Evolutionary conservation across 2,888 invertebrate genomes (phyloP).

Genomic region (Poecilus cupreus): DNA sequence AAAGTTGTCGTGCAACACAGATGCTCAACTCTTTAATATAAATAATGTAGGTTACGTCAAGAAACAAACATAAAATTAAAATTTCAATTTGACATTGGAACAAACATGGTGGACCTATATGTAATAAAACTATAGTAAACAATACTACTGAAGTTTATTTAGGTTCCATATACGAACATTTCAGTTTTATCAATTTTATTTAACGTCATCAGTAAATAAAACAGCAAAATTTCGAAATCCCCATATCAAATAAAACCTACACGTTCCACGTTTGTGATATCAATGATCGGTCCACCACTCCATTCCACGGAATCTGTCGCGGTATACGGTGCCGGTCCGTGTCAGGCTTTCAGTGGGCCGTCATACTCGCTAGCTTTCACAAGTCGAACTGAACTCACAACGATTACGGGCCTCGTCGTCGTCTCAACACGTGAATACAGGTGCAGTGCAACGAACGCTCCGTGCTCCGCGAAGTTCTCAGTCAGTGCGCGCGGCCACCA

Average conservation of each 20-base stretch:
- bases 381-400: background rate
- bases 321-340: slow-evolving; percentile 37
- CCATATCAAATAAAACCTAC: background rate
- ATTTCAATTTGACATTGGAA: too few relatives aligned
- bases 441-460: slow-evolving; percentile 13
- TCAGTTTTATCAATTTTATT: too few relatives aligned
- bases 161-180: too few relatives aligned
- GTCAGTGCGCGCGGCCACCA: background rate
- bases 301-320: slow-evolving; percentile 40
- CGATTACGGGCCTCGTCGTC: background rate
- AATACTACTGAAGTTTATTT: too few relatives aligned
- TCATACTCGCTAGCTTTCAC: slow-evolving; percentile 14
- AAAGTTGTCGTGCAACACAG: too few relatives aligned
- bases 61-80: too few relatives aligned
- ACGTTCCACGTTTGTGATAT: background rate
- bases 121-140: too few relatives aligned
- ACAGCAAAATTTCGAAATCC: background rate
- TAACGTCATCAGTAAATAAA: background rate
- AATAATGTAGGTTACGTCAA: too few relatives aligned
- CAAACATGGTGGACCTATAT: too few relatives aligned
- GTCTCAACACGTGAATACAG: slow-evolving; percentile 14
- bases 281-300: slow-evolving; percentile 36
- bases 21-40: too few relatives aligned
- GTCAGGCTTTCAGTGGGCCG: slow-evolving; percentile 42
- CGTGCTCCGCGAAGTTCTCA: background rate